Conservation (phyloP, 2,797 vertebrate genomes). For the Carcharodon carcharias region DNA sequence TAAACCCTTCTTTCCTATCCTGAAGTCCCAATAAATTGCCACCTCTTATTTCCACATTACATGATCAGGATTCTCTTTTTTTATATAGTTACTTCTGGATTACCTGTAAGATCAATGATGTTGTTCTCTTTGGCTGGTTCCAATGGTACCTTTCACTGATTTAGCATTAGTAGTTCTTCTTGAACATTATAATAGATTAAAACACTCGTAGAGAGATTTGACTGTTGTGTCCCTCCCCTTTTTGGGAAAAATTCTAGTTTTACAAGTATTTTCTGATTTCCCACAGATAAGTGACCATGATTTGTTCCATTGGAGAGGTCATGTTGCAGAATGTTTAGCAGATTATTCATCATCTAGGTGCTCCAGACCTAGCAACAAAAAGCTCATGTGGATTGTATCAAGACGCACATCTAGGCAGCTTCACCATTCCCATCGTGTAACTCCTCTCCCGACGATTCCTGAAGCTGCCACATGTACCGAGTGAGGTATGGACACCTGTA, state of each 20-base stretch:
- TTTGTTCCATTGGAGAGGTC: constrained; percentile 73
- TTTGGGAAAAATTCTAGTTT: not conserved
- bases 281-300: constrained; percentile 75
- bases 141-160: not conserved
- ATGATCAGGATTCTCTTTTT: not conserved
- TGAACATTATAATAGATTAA: not conserved
- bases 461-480: constrained; percentile 66
- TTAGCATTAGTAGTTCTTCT: not conserved
- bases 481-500: constrained; percentile 40
- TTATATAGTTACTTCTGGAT: not conserved
- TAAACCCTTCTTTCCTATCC: not conserved
- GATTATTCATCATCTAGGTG: constrained; percentile 87
- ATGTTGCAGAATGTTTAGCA: constrained; percentile 81
- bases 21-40: not conserved
- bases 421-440: constrained; percentile 88
- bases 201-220: not conserved
- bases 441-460: constrained; percentile 90
- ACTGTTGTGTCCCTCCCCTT: not conserved
- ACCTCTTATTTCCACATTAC: no score
- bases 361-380: constrained; percentile 77
- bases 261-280: not conserved
- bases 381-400: constrained; percentile 90
- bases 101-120: not conserved
- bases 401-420: constrained; percentile 84
- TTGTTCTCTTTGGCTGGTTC: not conserved